Evolutionary conservation across 2,113 vertebrate species (phyloP).

Genomic region (Sinocyclocheilus anshuiensis): DNA sequence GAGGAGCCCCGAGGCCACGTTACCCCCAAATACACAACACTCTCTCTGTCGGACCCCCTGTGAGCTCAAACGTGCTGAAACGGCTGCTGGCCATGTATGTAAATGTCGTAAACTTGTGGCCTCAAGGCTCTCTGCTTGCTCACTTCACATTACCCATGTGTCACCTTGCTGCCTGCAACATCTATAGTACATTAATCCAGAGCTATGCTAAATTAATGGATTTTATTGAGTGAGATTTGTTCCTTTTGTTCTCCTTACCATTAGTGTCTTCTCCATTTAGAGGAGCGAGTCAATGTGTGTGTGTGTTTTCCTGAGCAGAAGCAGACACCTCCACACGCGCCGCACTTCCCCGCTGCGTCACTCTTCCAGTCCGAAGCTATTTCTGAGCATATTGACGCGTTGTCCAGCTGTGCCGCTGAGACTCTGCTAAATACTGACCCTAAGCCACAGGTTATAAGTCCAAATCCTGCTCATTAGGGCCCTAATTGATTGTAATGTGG

Average conservation of each 20-base stretch:
- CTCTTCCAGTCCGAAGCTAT: slow-evolving; percentile 72
- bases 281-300: slow-evolving; percentile 8
- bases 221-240: slow-evolving; percentile 42
- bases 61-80: slow-evolving; percentile 39
- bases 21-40: slow-evolving; percentile 58
- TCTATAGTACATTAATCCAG: slow-evolving; percentile 21
- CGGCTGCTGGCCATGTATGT: slow-evolving; percentile 59
- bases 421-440: slow-evolving; percentile 73
- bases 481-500: slow-evolving; percentile 80
- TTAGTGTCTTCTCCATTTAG: slow-evolving; percentile 43
- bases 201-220: slow-evolving; percentile 28
- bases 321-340: slow-evolving; percentile 58
- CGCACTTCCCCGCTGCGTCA: slow-evolving; percentile 60
- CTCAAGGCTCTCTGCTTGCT: slow-evolving; percentile 58
- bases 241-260: slow-evolving; percentile 47
- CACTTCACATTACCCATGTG: slow-evolving; percentile 51
- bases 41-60: slow-evolving; percentile 51
- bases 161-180: slow-evolving; percentile 44
- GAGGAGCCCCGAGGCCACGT: slow-evolving; percentile 63
- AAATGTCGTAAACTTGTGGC: slow-evolving; percentile 54
- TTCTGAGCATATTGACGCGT: slow-evolving; percentile 77
- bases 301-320: slow-evolving; percentile 38
- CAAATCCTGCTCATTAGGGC: slow-evolving; percentile 75
- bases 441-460: slow-evolving; percentile 74
- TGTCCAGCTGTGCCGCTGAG: slow-evolving; percentile 67